Conservation (phyloP, 2,113 vertebrate genomes). For the Terrapene triunguis region DNA sequence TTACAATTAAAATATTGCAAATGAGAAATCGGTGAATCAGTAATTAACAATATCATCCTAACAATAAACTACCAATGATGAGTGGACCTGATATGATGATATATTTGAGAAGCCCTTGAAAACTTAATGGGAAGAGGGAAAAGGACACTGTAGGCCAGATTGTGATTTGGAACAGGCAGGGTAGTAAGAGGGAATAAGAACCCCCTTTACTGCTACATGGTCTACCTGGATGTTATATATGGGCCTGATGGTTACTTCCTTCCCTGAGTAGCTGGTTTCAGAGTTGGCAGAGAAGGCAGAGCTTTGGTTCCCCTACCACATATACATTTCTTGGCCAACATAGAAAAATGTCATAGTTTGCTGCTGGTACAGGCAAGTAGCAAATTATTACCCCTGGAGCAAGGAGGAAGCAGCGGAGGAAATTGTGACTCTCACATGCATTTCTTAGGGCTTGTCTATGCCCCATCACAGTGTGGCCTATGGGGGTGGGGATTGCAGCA, state of each 20-base stretch:
- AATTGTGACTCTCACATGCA: background rate
- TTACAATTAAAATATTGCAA: background rate
- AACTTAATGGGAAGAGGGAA: background rate
- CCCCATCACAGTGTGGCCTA: too few relatives aligned
- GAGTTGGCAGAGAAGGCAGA: background rate
- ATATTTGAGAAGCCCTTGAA: background rate
- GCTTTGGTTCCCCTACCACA: background rate
- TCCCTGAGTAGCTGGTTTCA: background rate
- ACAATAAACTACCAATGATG: background rate
- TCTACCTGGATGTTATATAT: too few relatives aligned
- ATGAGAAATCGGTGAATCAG: background rate
- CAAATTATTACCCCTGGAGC: slow-evolving; percentile 25
- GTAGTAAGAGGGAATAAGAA: background rate
- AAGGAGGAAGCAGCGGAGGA: slow-evolving; percentile 34
- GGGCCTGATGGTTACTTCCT: too few relatives aligned
- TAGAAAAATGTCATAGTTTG: slow-evolving; percentile 2
- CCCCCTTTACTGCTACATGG: too few relatives aligned
- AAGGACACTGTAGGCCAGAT: background rate
- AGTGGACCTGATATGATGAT: background rate
- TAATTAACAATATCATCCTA: slow-evolving; percentile 3
- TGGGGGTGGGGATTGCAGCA: too few relatives aligned
- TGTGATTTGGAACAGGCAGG: background rate
- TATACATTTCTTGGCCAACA: background rate
- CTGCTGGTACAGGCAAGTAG: background rate
- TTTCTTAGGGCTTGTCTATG: background rate